Percentiles rank a stretch among this genome's conserved stretches.
phyloP scores from a whole-genome alignment of 1,140 invertebrate genomes.

The Muscidifurax raptorellus region DNA sequence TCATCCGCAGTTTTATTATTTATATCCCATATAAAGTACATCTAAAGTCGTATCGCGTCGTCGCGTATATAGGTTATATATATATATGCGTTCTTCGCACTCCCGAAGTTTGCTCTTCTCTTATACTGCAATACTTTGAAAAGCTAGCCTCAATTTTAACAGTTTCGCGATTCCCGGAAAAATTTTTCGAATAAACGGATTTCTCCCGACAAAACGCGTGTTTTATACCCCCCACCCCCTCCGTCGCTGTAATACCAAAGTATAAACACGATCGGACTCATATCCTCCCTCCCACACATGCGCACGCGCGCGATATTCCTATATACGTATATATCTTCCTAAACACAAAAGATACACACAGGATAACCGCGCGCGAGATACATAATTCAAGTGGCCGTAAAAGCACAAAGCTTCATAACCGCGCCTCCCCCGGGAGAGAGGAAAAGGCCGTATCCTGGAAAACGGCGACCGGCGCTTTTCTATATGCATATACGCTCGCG shows the following conservation, averaged over 20 bases:
- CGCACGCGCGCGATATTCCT: not conserved
- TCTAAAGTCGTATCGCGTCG: not conserved
- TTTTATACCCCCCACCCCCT: no score
- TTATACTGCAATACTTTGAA: not conserved
- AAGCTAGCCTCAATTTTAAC: not conserved
- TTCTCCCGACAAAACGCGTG: not conserved
- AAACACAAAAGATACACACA: not conserved
- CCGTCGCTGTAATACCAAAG: no score
- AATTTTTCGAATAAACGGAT: not conserved
- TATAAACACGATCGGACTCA: no score
- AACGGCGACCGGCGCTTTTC: not conserved
- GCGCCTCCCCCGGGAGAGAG: not conserved
- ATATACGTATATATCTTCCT: no score
- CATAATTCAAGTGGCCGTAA: not conserved
- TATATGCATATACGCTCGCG: not conserved
- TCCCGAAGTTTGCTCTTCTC: no score
- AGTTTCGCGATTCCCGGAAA: not conserved
- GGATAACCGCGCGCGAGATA: not conserved
- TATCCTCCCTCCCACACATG: no score
- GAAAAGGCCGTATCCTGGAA: not conserved
- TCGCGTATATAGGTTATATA: no score
- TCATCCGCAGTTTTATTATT: constrained; percentile 30
- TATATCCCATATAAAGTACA: not conserved
- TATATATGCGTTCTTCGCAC: no score
- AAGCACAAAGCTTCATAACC: constrained; percentile 1